Conservation (phyloP, 2,888 invertebrate species). For the Petrophora chlorosata region DNA sequence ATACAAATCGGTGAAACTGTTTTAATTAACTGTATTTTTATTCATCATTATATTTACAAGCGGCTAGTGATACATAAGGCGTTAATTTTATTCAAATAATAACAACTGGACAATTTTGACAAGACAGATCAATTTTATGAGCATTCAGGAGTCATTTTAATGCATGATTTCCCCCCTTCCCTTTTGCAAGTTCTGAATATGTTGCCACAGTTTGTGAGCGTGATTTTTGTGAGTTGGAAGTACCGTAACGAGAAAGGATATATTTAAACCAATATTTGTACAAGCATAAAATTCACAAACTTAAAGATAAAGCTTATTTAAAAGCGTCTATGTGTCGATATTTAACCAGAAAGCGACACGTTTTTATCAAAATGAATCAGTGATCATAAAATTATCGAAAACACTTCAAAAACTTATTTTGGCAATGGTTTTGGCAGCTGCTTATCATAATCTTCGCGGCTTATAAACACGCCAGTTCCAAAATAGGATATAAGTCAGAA, state of each 20-base stretch:
- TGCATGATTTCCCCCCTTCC: constrained; percentile 1
- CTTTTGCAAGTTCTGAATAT: neutral
- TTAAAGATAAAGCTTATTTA: constrained; percentile 1
- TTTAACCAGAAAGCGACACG: neutral
- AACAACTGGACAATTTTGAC: no score
- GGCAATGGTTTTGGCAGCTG: constrained; percentile 7
- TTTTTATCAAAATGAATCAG: constrained; percentile 9
- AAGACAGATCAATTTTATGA: neutral
- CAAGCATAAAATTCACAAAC: neutral
- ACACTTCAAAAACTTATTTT: constrained; percentile 1
- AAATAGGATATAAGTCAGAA: neutral
- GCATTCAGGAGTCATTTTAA: constrained; percentile 4
- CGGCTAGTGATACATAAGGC: no score
- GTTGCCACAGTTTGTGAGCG: constrained; percentile 8
- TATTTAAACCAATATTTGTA: neutral
- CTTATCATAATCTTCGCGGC: constrained; percentile 5
- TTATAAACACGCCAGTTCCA: constrained; percentile 3
- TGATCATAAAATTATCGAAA: constrained; percentile 11
- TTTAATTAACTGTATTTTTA: no score
- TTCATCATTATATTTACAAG: no score
- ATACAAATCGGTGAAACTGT: no score
- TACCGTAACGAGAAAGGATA: neutral
- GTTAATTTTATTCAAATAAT: no score
- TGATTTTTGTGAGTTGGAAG: constrained; percentile 6
- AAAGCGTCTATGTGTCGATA: constrained; percentile 5